Conservation (phyloP, 2,797 vertebrate genomes). For the Lindbergichthys nudifrons region DNA sequence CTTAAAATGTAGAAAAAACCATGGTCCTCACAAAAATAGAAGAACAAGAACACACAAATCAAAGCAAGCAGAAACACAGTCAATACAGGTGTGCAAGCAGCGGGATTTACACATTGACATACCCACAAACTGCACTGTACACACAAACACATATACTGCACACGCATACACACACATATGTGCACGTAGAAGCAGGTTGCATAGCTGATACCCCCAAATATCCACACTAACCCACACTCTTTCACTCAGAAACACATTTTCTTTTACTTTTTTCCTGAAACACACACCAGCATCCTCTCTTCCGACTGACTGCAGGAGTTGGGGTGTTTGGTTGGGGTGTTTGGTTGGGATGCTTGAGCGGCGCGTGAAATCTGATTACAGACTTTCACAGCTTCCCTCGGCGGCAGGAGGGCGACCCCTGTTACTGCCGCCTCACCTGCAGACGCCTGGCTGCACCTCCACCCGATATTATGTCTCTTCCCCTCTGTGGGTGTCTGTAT, state of each 20-base stretch:
- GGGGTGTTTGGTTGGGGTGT: conserved; percentile 33
- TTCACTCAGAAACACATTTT: not conserved
- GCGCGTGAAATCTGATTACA: conserved; percentile 62
- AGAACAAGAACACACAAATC: not conserved
- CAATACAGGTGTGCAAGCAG: conserved; percentile 47
- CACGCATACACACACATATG: not conserved
- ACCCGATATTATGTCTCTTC: conserved; percentile 17
- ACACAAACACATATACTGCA: not conserved
- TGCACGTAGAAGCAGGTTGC: not conserved
- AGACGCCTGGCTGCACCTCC: conserved; percentile 21
- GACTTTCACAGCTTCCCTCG: conserved; percentile 42
- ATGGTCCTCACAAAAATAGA: no score
- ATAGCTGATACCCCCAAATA: no score
- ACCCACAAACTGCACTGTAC: not conserved
- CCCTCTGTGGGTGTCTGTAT: conserved; percentile 4
- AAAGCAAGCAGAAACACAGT: not conserved
- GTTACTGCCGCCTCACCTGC: conserved; percentile 38
- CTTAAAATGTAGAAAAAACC: not conserved
- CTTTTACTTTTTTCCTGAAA: not conserved
- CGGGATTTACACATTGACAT: not conserved
- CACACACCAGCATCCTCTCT: conserved; percentile 2
- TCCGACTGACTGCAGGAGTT: conserved; percentile 7
- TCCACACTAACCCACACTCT: not conserved
- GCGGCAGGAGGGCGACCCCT: conserved; percentile 25
- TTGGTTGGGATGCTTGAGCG: conserved; percentile 32